phyloP scores from a whole-genome alignment of 2,888 invertebrate species.

The Chymomyza caudatula region DNA sequence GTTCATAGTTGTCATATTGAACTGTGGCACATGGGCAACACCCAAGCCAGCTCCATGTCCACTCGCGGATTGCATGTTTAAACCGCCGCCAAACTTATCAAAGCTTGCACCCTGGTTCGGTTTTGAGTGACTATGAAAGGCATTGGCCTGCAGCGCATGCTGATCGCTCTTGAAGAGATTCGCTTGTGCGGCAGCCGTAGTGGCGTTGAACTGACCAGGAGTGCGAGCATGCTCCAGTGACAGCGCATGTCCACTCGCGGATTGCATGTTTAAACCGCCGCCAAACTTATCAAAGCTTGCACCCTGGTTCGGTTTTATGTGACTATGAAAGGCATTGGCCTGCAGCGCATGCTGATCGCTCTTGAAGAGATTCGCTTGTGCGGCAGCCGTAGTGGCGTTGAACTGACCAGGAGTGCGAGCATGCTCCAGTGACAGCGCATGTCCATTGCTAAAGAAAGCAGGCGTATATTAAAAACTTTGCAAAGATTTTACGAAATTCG shows the following conservation, averaged over 20 bases:
- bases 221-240: slow-evolving; percentile 60
- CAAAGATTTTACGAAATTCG: background rate
- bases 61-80: slow-evolving; percentile 48
- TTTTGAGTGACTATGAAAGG: slow-evolving; percentile 55
- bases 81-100: slow-evolving; percentile 63
- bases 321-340: slow-evolving; percentile 61
- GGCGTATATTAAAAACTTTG: background rate
- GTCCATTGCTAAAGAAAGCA: slow-evolving; percentile 59
- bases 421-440: slow-evolving; percentile 60
- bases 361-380: slow-evolving; percentile 57
- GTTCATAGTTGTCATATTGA: slow-evolving; percentile 55
- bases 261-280: slow-evolving; percentile 55
- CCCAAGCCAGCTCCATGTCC: slow-evolving; percentile 64
- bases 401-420: slow-evolving; percentile 52
- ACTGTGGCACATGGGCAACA: slow-evolving; percentile 58
- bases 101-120: slow-evolving; percentile 51
- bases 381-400: slow-evolving; percentile 42
- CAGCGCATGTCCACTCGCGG: slow-evolving; percentile 57
- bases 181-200: slow-evolving; percentile 42
- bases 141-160: slow-evolving; percentile 54
- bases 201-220: slow-evolving; percentile 44
- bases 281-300: slow-evolving; percentile 62
- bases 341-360: slow-evolving; percentile 44
- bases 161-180: slow-evolving; percentile 57
- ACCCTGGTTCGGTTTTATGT: slow-evolving; percentile 48